Base-by-base conservation (phyloP, 1,140 invertebrate species). In the Diorhabda carinulata region DNA sequence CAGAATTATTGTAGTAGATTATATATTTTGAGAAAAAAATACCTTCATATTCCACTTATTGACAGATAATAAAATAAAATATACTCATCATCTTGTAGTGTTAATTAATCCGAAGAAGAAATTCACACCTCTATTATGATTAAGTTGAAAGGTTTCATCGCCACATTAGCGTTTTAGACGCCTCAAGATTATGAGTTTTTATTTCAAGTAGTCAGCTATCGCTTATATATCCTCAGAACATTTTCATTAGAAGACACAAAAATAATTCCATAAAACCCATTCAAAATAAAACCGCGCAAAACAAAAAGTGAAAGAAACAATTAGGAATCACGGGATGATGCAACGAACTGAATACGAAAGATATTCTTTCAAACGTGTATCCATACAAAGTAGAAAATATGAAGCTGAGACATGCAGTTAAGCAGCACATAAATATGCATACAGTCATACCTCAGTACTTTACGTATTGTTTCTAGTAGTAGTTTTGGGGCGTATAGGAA, bases 401-500 rank as follows among this genome's bases (percentile, higher is more conserved):
- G 8, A 62, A 62, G 61, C 61, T 62, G 61, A 62, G 61, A 62
- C 61, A 62, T 43, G 42, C 61, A 62, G 41, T 62, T 62, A 62
- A 43, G 42, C 61, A 62, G 42, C 41, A 43, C 61, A 62, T 62
- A 62, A 62, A 62, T 43, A 62, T 62, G 61, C 61, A 62, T 9
- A 43, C 61, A 62, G 61, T 62, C 61, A 62, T 62, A 62, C 61
- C 61, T 43, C 10, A 62, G 40, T 62, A 43, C 42, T 62, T 62
- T 62, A 62, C 61, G 61, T 62, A 62, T 62, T 62, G 61, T 62
- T 45, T 62, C 43, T 6, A 62, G 61, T 43, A 43, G 61, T 62
- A 43, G 40, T 62, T 62, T 43, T 45, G n/a, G 2, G 42, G 42
- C 8, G 8, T 62, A 62, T 45, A 62, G 43, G 43, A 62, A 62